Evolutionary conservation across 2,888 invertebrate genomes (phyloP).

Genomic region (Lithophane socia): DNA sequence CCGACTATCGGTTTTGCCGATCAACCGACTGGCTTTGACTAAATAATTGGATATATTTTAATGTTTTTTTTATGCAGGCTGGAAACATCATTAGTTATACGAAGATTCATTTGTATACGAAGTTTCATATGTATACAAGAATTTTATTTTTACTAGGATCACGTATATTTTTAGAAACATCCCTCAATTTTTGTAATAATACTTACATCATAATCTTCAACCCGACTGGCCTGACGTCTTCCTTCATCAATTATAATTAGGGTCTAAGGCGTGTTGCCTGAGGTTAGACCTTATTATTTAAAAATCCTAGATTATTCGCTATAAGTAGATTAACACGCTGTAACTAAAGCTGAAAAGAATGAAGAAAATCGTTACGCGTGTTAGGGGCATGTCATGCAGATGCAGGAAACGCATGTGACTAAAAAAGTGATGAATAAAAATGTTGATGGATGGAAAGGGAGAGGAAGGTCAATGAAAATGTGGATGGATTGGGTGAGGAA

Average conservation of each 20-base stretch:
- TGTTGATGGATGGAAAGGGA: not conserved
- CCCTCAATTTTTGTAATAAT: not conserved
- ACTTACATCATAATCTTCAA: slow-evolving; percentile 15
- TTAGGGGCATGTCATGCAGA: not conserved
- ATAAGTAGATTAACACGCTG: not conserved
- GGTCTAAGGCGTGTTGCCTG: not conserved
- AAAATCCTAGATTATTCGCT: not conserved
- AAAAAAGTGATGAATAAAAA: not conserved
- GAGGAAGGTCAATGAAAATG: not conserved
- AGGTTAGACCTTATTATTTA: not conserved
- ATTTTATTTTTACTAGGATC: not conserved
- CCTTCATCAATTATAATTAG: slow-evolving; percentile 28
- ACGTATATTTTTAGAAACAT: slow-evolving; percentile 1
- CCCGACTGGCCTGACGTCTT: not conserved
- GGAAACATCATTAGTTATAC: not conserved
- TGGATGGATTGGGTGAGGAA: not conserved
- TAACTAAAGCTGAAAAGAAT: not conserved
- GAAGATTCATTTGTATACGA: too few relatives aligned
- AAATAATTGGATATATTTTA: not conserved
- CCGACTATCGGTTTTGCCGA: too few relatives aligned
- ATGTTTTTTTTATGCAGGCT: too few relatives aligned
- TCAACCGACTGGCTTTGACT: not conserved
- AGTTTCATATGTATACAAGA: not conserved
- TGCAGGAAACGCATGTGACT: not conserved
- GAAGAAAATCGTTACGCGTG: too few relatives aligned